phyloP scores from a whole-genome alignment of 92 coral and sea anemone genomes.

The Siderastrea siderea region DNA sequence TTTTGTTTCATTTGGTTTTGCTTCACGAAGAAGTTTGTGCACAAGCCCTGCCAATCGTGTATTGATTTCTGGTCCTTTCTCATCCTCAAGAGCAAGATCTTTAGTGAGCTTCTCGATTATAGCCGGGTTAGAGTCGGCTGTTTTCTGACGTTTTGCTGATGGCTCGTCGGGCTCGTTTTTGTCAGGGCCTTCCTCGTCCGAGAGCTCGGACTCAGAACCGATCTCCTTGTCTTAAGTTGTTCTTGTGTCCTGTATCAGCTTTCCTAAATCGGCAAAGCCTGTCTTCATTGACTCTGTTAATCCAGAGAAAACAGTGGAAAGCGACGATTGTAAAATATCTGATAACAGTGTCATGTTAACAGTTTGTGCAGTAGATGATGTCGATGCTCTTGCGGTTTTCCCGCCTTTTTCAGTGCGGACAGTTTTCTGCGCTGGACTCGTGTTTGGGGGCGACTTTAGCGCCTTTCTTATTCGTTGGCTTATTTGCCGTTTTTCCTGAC shows the following conservation, averaged over 20 bases:
- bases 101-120: constrained; percentile 11
- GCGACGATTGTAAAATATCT: constrained; percentile 4
- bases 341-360: constrained; percentile 4
- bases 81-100: constrained; percentile 20
- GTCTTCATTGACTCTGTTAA: constrained; percentile 18
- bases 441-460: too few relatives aligned
- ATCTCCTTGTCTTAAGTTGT: neutral
- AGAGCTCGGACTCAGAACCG: constrained; percentile 1
- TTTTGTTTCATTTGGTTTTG: constrained; percentile 21
- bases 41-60: constrained; percentile 1
- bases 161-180: constrained; percentile 1
- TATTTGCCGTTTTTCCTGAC: too few relatives aligned
- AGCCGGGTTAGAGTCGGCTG: constrained; percentile 6
- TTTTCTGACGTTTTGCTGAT: neutral
- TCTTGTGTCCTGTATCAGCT: constrained; percentile 5
- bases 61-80: constrained; percentile 20
- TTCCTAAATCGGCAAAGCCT: constrained; percentile 13
- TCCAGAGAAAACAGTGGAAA: neutral
- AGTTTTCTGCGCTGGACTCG: neutral
- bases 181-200: neutral
- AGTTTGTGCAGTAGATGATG: neutral
- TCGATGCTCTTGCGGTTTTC: constrained; percentile 2
- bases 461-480: too few relatives aligned
- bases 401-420: constrained; percentile 3
- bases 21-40: constrained; percentile 6